phyloP scores from a whole-genome alignment of 2,888 invertebrate genomes.

The Agapostemon virescens region DNA sequence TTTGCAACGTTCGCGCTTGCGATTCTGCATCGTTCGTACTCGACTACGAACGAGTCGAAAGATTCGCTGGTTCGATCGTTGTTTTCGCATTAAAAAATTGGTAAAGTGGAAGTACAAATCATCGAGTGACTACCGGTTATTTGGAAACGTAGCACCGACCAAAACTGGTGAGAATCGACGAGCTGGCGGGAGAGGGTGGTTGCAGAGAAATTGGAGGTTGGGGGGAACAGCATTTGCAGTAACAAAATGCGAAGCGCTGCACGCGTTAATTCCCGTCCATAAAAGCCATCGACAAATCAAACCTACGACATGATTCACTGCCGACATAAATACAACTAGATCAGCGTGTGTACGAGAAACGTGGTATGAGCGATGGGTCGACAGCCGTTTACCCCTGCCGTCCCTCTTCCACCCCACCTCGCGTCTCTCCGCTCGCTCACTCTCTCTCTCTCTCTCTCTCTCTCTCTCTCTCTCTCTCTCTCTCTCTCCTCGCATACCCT shows the following conservation, averaged over 20 bases:
- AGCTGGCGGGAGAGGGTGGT: constrained; percentile 53
- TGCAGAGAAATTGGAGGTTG: constrained; percentile 47
- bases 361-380: constrained; percentile 77
- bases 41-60: neutral
- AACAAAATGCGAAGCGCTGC: constrained; percentile 79
- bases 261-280: constrained; percentile 80
- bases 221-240: constrained; percentile 75
- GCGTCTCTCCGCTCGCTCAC: neutral
- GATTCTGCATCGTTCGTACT: too few species aligned
- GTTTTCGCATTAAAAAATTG: constrained; percentile 74
- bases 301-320: constrained; percentile 79
- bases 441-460: neutral
- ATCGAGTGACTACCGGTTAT: constrained; percentile 74
- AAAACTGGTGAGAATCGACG: constrained; percentile 57
- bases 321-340: constrained; percentile 80
- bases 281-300: constrained; percentile 80
- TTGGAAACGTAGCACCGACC: constrained; percentile 68
- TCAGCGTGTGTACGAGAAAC: constrained; percentile 76
- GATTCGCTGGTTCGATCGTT: constrained; percentile 40
- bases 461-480: neutral
- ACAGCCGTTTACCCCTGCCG: constrained; percentile 68
- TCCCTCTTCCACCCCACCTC: constrained; percentile 21
- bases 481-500: too few species aligned
- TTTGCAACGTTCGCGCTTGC: neutral
- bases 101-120: constrained; percentile 76